Base-by-base conservation (phyloP, 2,888 invertebrate genomes). In the Lasioglossum villosulum region DNA sequence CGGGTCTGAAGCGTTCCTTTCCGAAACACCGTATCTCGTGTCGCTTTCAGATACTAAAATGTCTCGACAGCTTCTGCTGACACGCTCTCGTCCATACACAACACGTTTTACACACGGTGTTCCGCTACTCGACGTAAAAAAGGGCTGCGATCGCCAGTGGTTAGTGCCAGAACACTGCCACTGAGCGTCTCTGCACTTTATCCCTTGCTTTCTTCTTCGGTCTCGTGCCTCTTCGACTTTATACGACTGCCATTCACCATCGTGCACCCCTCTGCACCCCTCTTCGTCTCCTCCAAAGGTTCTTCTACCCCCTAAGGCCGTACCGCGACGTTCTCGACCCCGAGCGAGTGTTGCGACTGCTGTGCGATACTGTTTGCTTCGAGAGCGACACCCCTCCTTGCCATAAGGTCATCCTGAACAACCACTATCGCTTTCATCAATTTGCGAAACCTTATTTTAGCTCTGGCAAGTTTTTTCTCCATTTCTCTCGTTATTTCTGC, bases 101-200 rank as follows among this genome's bases (percentile, higher is more conserved):
- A 45, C 74, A 63, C 78, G 82, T 82, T 88, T 88, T 88, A 88
- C 85, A 82, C 71, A 42, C 77, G 45, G 77, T 66, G 74, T 56
- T 56, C 75, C 79, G 70, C 75, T 68, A 77, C 79, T 75, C 63
- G 72, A 71, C 75, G 74, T 82, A 88, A 80, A 88, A 87, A 88
- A 83, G 74, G 52, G 83, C 78, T 73, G 52, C 83, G 89, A 88
- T 88, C 83, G 89, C 86, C 88, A 82, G 86, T 84, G 86, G 89
- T 88, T 88, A 88, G 83, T 71, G 89, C 75, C 75, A 80, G 87
- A 82, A 87, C 77, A 83, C 56, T 56, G 68, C 74, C 80, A 74
- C 52, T 70, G 82, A 75, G 80, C 81, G 68, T 82, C 27, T 34
- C 34, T 81, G 82, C 81, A 83, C 83, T 83, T 83, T 83, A 81